phyloP scores from a whole-genome alignment of 2,113 vertebrate genomes.

The Delphinapterus leucas region DNA sequence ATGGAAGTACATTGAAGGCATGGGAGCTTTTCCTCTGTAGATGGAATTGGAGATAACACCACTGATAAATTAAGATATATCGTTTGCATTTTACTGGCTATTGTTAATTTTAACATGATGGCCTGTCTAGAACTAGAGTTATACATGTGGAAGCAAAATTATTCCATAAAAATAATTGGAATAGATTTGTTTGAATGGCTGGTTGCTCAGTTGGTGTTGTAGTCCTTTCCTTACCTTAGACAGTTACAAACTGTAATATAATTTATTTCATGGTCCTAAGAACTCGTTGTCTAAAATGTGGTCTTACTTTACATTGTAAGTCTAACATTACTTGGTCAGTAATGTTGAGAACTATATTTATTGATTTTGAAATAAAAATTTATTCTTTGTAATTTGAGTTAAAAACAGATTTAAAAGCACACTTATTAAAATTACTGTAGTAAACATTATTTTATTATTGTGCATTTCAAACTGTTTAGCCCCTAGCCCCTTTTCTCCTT shows the following conservation, averaged over 20 bases:
- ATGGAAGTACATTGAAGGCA: not conserved
- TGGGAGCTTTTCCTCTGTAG: not conserved
- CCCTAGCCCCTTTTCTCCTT: not conserved
- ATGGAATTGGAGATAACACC: not conserved
- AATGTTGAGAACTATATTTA: slow-evolving; percentile 12
- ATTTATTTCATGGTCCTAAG: slow-evolving; percentile 7
- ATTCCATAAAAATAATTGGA: not conserved
- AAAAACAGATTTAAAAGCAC: slow-evolving; percentile 43
- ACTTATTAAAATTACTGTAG: slow-evolving; percentile 5
- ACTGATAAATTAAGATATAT: not conserved
- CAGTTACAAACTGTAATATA: not conserved
- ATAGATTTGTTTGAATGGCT: not conserved
- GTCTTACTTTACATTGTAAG: not conserved
- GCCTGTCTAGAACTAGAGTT: not conserved
- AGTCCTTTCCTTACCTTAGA: slow-evolving; percentile 8
- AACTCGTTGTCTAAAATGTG: not conserved
- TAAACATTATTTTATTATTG: slow-evolving; percentile 35
- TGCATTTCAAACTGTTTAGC: slow-evolving; percentile 44
- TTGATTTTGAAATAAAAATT: slow-evolving; percentile 39
- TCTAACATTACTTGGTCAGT: slow-evolving; percentile 4
- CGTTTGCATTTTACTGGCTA: not conserved
- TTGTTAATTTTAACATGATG: not conserved
- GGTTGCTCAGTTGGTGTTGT: not conserved
- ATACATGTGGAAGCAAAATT: not conserved
- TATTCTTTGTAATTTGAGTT: slow-evolving; percentile 54